Base-by-base conservation (phyloP, 2,113 vertebrate genomes). In the Atrichornis clamosus region DNA sequence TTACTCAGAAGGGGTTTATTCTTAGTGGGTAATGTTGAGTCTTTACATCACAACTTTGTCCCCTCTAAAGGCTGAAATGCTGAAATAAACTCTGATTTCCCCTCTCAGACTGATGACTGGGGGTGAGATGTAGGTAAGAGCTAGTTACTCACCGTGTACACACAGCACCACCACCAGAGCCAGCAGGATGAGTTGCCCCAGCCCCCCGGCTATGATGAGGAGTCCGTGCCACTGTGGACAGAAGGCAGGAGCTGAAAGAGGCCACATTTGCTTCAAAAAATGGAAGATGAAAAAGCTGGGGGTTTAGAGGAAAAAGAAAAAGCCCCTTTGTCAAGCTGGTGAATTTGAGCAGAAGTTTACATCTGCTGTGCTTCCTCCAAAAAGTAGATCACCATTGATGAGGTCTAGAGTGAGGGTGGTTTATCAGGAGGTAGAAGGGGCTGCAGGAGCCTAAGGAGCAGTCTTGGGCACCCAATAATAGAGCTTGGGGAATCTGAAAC, bases 391-490 rank as follows among this genome's bases (percentile, higher is more conserved):
- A 8, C 24, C 24, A 14, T 24, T 4, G 14, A 11, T 8, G 41
- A 32, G 14, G 15, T 41, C 22, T 21, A 46, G 37, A 30, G 26
- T 3, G 27, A 59, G 35, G 6, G 42, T 30, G 14, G 8, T 26
- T 72, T 63, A 33, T 26, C 33, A 37, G 19, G 30, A 10, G 53
- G n/a, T 20, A 20, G 53, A 67, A 67, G 26, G 28, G 41, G 11
- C 32, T 49, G 21, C 46, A 46, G 50, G 7, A 79, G 9, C 17
- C 28, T 76, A 35, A 35, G 15, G 9, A 56, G 12, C 33, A 13
- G 4, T 15, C 39, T 52, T 15, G 53, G 53, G 21, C 10, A 65
- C 24, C 26, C 41, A 28, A 0, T 3, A 3, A 24, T 11, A 24
- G 42, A 41, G 17, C 18, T 11, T 24, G 10, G 15, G 30, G 10